phyloP scores from a whole-genome alignment of 2,113 vertebrate species.

The Corythoichthys intestinalis region DNA sequence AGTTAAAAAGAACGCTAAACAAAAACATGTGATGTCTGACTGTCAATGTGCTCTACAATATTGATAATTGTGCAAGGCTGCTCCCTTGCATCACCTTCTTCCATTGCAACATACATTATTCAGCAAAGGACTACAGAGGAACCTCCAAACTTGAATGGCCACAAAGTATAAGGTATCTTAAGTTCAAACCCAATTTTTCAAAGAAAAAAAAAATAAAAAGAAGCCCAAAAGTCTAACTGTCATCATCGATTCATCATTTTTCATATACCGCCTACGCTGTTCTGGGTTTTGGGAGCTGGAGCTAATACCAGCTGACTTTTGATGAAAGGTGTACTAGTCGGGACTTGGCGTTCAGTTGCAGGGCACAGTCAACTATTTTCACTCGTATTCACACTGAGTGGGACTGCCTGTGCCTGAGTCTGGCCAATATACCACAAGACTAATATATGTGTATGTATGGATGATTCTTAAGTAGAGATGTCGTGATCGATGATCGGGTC shows the following conservation, averaged over 20 bases:
- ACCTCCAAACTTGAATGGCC: neutral
- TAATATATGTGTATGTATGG: neutral
- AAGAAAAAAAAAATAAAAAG: neutral
- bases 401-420: neutral
- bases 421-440: neutral
- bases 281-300: neutral
- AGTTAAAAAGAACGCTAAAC: conserved; percentile 32
- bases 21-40: conserved; percentile 7
- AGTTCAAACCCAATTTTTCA: neutral
- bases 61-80: neutral
- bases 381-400: neutral
- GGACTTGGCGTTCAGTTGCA: neutral
- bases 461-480: no score
- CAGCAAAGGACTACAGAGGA: neutral
- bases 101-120: neutral
- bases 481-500: no score
- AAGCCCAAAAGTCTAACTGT: neutral
- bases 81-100: neutral
- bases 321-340: neutral
- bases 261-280: neutral
- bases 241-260: neutral
- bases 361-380: neutral
- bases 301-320: neutral
- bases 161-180: neutral
- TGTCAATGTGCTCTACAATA: neutral